Evolutionary conservation across 1,140 invertebrate genomes (phyloP).

Genomic region (Anastatus disparis): DNA sequence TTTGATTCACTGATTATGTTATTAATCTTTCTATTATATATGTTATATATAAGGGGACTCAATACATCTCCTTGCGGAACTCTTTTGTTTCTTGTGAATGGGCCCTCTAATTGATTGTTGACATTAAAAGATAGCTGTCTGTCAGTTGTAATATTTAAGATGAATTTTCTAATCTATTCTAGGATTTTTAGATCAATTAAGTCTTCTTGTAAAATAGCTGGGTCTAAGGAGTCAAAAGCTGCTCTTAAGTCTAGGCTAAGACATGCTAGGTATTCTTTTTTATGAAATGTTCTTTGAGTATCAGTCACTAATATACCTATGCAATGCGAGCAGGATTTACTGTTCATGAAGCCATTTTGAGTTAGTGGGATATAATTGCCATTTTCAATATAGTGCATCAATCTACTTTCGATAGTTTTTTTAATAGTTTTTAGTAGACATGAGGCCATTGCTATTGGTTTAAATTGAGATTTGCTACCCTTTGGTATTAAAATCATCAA

Average conservation of each 20-base stretch:
- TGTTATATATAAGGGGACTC: constrained; percentile 39
- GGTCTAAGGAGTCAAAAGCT: constrained; percentile 30
- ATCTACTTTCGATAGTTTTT: too few relatives aligned
- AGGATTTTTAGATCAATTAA: neutral
- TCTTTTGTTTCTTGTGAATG: constrained; percentile 7
- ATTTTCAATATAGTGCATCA: too few relatives aligned
- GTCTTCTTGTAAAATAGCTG: neutral
- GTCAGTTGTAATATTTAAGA: constrained; percentile 5
- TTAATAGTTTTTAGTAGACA: too few relatives aligned
- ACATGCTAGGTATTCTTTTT: neutral
- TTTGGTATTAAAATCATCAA: too few relatives aligned
- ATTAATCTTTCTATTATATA: constrained; percentile 9
- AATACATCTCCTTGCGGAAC: constrained; percentile 39
- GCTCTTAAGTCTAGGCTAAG: constrained; percentile 30
- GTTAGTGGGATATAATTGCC: too few relatives aligned
- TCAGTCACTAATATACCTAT: neutral
- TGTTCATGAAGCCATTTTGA: too few relatives aligned
- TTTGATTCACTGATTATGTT: too few relatives aligned
- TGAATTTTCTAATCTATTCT: constrained; percentile 13
- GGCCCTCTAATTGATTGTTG: neutral
- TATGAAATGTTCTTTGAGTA: neutral
- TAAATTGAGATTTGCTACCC: too few relatives aligned
- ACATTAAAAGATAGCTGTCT: constrained; percentile 5
- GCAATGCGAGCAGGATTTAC: too few relatives aligned
- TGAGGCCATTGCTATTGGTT: too few relatives aligned